These are phyloP conservation scores for Malurus cyaneus DNA, from an alignment of 2,113 vertebrate species.

Conservation along the genomic window DNA sequence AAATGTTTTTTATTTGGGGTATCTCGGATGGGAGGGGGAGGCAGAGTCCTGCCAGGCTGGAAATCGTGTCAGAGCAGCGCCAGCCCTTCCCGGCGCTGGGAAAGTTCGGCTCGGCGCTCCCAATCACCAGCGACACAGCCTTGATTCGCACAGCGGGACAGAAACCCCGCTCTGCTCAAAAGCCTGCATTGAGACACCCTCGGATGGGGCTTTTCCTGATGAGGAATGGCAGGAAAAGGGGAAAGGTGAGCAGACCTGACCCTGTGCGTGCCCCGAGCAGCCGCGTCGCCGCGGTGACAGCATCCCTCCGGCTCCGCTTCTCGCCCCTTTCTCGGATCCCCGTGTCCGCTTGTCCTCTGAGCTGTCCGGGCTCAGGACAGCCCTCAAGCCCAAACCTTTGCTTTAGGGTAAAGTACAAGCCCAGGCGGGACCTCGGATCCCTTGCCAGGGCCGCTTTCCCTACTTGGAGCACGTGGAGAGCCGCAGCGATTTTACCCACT, in stretches of 20 bases:
- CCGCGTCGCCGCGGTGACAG: rapidly evolving
- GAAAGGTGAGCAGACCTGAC: not conserved
- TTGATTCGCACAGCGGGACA: not conserved
- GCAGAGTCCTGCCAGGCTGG: not conserved
- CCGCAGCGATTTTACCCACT: not conserved
- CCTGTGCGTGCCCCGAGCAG: rapidly evolving
- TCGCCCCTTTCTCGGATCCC: rapidly evolving
- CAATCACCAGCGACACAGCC: rapidly evolving
- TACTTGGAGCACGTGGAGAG: not conserved
- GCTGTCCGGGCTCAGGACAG: not conserved
- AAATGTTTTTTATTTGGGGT: not conserved
- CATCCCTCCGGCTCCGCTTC: rapidly evolving
- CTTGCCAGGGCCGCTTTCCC: not conserved
- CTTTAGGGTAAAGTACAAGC: rapidly evolving
- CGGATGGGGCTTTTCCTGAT: not conserved
- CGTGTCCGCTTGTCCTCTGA: rapidly evolving
- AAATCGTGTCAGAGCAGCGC: not conserved
- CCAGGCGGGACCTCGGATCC: rapidly evolving
- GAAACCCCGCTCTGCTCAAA: not conserved
- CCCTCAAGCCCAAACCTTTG: not conserved
- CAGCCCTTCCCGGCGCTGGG: not conserved
- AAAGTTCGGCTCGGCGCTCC: not conserved
- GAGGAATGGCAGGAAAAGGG: not conserved
- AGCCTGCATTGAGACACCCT: not conserved
- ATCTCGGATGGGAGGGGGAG: not conserved